phyloP scores from a whole-genome alignment of 2,888 invertebrate species.

The Encarsia formosa region DNA sequence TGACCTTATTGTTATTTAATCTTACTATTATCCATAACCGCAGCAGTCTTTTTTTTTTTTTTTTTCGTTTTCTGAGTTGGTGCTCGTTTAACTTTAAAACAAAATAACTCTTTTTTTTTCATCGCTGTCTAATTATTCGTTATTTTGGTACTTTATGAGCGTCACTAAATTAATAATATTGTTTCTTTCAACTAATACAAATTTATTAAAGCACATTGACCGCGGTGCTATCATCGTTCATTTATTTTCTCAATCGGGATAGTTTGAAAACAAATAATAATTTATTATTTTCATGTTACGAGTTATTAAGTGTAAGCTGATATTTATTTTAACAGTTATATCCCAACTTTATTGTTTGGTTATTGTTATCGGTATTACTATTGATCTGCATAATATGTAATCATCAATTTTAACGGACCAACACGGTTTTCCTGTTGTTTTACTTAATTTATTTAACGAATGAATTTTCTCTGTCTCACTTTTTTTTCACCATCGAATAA shows the following conservation, averaged over 20 bases:
- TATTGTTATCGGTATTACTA: too few relatives aligned
- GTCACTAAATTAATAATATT: too few relatives aligned
- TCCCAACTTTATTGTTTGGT: too few relatives aligned
- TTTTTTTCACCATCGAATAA: slow-evolving; percentile 23
- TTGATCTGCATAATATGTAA: slow-evolving; percentile 16
- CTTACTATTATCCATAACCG: slow-evolving; percentile 26
- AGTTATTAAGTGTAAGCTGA: slow-evolving; percentile 15
- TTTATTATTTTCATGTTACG: slow-evolving; percentile 8
- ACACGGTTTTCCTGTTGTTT: slow-evolving; percentile 18
- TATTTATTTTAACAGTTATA: slow-evolving; percentile 9
- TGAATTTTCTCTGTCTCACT: slow-evolving; percentile 22
- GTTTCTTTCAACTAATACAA: too few relatives aligned
- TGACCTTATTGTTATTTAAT: too few relatives aligned
- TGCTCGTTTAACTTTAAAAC: too few relatives aligned
- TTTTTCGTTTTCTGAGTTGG: too few relatives aligned
- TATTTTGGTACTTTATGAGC: too few relatives aligned
- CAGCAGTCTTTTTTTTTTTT: slow-evolving; percentile 22
- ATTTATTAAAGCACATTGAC: slow-evolving; percentile 10
- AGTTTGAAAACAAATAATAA: slow-evolving; percentile 20
- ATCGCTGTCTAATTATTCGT: too few relatives aligned
- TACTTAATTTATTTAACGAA: slow-evolving; percentile 16
- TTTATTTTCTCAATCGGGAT: slow-evolving; percentile 14
- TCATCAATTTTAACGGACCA: slow-evolving; percentile 26
- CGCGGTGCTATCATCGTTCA: slow-evolving; percentile 10
- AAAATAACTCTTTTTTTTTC: too few relatives aligned